Conservation (phyloP, 35 echinoderm and acorn worm species). For the Stichopus chloronotus region DNA sequence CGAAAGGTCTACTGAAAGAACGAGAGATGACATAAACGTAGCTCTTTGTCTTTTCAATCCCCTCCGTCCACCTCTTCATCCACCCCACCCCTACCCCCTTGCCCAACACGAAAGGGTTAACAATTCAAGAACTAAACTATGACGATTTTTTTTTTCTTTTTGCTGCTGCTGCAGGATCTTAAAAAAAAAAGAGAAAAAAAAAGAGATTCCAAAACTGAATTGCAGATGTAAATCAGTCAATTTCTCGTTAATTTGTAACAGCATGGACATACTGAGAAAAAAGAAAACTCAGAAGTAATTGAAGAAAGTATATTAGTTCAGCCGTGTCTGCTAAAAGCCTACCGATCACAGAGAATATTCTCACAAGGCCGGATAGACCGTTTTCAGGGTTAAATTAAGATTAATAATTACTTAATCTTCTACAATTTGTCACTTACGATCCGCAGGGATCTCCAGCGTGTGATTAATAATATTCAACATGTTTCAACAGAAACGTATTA, state of each 20-base stretch:
- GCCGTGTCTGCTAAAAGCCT: neutral
- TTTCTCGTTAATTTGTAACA: neutral
- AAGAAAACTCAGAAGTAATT: neutral
- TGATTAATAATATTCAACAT: neutral
- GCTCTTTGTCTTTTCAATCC: no score
- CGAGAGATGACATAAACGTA: no score
- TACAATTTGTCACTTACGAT: neutral
- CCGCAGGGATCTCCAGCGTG: neutral
- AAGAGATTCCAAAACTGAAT: no score
- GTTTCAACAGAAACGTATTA: neutral
- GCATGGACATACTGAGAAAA: neutral
- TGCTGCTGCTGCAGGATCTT: no score
- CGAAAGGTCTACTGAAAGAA: no score
- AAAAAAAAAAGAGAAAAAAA: no score
- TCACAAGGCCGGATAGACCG: neutral
- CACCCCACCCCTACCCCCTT: no score
- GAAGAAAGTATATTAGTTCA: neutral
- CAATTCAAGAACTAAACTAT: no score
- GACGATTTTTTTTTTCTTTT: no score
- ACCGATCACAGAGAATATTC: neutral
- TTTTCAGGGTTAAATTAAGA: neutral
- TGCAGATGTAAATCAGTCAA: no score
- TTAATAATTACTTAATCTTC: neutral
- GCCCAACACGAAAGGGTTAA: no score
- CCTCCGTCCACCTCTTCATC: no score